Percentiles rank a stretch among this genome's conserved stretches.
These are phyloP conservation scores for Myotis daubentonii DNA, from an alignment of 2,797 vertebrate species.

Conservation along the genomic window DNA sequence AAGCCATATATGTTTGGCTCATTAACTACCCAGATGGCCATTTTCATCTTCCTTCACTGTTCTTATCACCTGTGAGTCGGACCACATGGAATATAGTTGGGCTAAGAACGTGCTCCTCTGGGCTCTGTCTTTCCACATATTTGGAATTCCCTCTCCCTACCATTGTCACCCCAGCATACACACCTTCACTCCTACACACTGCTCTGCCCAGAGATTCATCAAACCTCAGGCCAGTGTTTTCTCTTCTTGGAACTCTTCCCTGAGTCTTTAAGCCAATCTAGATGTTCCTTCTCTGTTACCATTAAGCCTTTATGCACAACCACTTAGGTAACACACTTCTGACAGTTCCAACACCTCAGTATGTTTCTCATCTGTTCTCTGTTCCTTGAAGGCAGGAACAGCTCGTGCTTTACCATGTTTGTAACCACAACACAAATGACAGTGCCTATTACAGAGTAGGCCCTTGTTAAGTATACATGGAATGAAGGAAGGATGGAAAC, in stretches of 20 bases:
- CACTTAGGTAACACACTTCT: no score
- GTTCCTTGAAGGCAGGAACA: background rate
- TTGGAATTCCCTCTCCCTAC: background rate
- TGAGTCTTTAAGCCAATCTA: background rate
- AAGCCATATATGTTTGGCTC: no score
- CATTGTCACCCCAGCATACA: fast-evolving
- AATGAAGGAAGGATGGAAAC: background rate
- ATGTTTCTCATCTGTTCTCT: background rate
- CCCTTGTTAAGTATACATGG: background rate
- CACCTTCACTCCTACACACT: no score
- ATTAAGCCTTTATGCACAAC: fast-evolving
- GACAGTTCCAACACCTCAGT: background rate
- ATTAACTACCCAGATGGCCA: background rate
- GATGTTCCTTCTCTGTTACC: background rate
- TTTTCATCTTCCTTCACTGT: background rate
- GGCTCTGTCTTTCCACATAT: fast-evolving
- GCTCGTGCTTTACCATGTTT: fast-evolving
- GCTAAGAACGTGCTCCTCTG: no score
- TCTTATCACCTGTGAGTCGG: background rate
- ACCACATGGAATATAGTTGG: no score
- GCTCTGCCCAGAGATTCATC: fast-evolving
- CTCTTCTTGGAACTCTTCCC: background rate
- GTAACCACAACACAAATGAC: background rate
- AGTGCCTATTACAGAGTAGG: fast-evolving
- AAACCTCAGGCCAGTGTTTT: background rate